Evolutionary conservation across 2,888 invertebrate species (phyloP).

Genomic region (Synergus itoensis): DNA sequence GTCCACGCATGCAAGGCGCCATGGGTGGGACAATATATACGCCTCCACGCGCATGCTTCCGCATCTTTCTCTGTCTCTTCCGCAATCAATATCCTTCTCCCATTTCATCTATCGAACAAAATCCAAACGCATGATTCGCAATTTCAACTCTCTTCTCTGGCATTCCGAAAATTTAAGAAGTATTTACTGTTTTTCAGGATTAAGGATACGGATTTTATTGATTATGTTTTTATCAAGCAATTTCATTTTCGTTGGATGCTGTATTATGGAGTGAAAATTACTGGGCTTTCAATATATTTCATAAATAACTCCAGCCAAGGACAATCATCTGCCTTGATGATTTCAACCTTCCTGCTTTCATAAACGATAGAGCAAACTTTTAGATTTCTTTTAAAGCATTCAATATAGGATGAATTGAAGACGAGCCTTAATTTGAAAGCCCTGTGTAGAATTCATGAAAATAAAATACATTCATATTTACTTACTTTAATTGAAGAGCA

Average conservation of each 20-base stretch:
- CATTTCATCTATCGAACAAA: constrained; percentile 44
- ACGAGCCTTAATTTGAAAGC: no score
- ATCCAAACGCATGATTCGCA: constrained; percentile 24
- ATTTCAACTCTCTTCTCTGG: not conserved
- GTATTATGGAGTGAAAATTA: constrained; percentile 1
- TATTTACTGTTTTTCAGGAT: not conserved
- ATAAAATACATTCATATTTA: no score
- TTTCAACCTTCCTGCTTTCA: constrained; percentile 9
- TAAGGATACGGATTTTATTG: not conserved
- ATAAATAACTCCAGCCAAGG: constrained; percentile 25
- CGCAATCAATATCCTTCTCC: constrained; percentile 69
- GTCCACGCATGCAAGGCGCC: constrained; percentile 78
- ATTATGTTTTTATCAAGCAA: not conserved
- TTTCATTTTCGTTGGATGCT: not conserved
- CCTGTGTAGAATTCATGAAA: no score
- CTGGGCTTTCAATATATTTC: not conserved
- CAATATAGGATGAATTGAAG: no score
- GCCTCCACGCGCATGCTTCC: constrained; percentile 64
- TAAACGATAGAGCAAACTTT: not conserved
- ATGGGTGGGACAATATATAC: constrained; percentile 78
- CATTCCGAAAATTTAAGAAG: not conserved
- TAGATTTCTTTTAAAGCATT: no score
- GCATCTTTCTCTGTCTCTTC: constrained; percentile 55
- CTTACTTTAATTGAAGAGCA: no score
- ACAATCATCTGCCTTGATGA: constrained; percentile 29